Evolutionary conservation across 2,888 invertebrate genomes (phyloP), one percentile per base, ranked within the genome.

Genomic region (Marronus borbonicus): DNA sequence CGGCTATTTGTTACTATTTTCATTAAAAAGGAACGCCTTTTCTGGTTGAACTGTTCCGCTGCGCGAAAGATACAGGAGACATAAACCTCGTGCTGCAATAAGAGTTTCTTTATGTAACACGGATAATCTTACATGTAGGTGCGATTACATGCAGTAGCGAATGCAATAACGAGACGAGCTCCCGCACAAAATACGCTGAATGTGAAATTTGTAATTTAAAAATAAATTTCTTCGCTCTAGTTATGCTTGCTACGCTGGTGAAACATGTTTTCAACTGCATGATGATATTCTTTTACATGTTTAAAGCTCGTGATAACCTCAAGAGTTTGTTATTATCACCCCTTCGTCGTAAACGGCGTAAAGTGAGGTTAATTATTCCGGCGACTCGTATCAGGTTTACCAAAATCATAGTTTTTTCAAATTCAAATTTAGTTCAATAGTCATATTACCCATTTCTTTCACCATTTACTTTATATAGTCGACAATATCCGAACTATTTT

Each of bases 1-100:
- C 60, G 52, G 74, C 74, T 68, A 78, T 60, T 66, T 66, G 65
- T 78, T 78, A 65, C 50, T 70, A 65, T 78, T 55, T 24, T 74
- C 58, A 74, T 68, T 66, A 60, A 66, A 31, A 58, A 60, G 65
- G 60, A 74, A 24, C 44, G 60, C 58, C 72, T 58, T 39, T 39
- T 70, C 24, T 44, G 24, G 44, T 49, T 28, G 24, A 74, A 74
- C 24, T 49, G 20, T 50, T 50, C n/a, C 50, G 28, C 3, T 17
- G 50, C 24, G 24, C 1, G 7, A 49, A 14, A 20, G 44, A 74
- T 74, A 44, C 8, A 12, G 39, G 17, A 17, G 17, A 65, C 31
- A 62, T 24, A 62, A 62, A 20, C 14, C 10, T 2, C 31, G 24
- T 31, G 62, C 4, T 14, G 14, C 14, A 24, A 62, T 14, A 62